Conservation (phyloP, 2,113 vertebrate genomes). For the Mungos mungo region DNA sequence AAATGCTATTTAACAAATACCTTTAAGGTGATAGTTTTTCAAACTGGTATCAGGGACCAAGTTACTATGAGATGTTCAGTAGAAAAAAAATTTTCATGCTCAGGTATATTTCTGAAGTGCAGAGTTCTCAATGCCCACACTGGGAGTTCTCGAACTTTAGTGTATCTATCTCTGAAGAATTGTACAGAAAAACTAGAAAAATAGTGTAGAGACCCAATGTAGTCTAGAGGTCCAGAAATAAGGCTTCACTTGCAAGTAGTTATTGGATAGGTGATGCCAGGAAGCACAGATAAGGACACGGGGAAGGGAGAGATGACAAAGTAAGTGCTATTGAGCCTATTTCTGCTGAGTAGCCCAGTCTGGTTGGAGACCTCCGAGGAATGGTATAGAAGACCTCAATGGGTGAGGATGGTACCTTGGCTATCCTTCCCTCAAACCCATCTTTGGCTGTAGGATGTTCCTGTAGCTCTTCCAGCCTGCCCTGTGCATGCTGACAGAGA, state of each 20-base stretch:
- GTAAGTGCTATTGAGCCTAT: neutral
- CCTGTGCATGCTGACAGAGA: neutral
- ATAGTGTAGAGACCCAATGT: neutral
- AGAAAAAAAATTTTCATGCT: neutral
- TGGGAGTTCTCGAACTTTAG: neutral
- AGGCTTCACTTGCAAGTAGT: neutral
- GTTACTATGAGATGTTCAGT: neutral
- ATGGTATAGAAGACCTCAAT: rapidly evolving
- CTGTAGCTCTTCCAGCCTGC: neutral
- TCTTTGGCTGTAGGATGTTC: neutral
- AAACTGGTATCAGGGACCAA: neutral
- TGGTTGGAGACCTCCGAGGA: neutral
- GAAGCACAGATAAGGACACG: neutral
- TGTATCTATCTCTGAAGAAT: neutral
- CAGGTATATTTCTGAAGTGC: neutral
- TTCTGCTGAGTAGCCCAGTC: neutral
- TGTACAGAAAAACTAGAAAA: neutral
- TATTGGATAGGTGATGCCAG: neutral
- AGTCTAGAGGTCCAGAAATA: neutral
- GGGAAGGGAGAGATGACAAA: neutral
- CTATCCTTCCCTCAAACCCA: neutral
- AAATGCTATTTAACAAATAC: neutral
- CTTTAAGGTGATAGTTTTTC: neutral
- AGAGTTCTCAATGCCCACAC: neutral
- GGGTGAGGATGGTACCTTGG: neutral